Evolutionary conservation across 2,113 vertebrate genomes (phyloP).

Genomic region (Cynocephalus volans): DNA sequence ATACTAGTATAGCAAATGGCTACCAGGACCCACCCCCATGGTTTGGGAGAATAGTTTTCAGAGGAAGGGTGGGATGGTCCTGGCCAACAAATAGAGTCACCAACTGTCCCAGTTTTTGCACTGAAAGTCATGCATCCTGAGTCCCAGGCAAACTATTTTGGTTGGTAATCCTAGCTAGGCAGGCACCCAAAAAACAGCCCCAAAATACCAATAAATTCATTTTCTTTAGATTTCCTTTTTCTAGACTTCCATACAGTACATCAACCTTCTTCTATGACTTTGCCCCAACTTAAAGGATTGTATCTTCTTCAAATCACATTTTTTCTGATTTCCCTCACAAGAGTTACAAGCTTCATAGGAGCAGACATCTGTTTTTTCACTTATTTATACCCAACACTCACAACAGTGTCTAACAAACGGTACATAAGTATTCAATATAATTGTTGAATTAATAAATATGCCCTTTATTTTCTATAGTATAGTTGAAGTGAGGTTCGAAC

Average conservation of each 20-base stretch:
- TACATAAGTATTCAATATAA: neutral
- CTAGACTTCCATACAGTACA: neutral
- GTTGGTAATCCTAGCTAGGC: neutral
- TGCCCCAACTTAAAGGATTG: neutral
- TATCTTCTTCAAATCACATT: neutral
- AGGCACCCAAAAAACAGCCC: neutral
- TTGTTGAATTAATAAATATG: neutral
- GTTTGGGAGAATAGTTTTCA: neutral
- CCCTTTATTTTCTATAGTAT: neutral
- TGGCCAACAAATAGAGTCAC: neutral
- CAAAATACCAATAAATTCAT: neutral
- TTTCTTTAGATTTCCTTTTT: constrained; percentile 14
- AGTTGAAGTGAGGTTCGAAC: neutral
- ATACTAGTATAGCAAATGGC: neutral
- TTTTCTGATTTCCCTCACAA: neutral
- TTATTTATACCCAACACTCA: neutral
- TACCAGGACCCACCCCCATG: neutral
- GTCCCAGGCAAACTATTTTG: neutral
- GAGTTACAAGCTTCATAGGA: neutral
- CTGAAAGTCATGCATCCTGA: neutral
- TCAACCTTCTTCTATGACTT: neutral
- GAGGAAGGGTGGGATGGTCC: neutral
- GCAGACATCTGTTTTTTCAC: neutral
- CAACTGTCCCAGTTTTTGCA: neutral
- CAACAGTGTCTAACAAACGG: neutral